Base-by-base conservation (phyloP, 1,140 invertebrate species). In the Araneus ventricosus region DNA sequence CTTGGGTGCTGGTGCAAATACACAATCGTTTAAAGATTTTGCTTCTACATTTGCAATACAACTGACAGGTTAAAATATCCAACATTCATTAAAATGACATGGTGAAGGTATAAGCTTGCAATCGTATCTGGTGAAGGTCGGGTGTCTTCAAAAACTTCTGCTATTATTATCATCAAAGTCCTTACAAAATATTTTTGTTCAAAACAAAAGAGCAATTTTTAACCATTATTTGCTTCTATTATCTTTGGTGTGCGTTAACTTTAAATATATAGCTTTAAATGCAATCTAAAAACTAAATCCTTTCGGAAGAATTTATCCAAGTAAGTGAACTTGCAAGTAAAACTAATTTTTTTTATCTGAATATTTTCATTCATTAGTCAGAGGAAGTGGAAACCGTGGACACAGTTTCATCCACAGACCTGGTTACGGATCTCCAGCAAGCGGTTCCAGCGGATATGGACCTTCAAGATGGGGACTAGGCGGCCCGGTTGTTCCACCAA, bases 371-470 rank as follows among this genome's bases (percentile, higher is more conserved):
- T 39, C 17, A 24, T 39, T 59, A 93, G 93, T 93, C 27, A 63
- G 93, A 86, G 93, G 93, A 24, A 92, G 27, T 63, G 93, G 92
- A 27, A 93, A 93, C 59, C 70, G 92, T 24, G 92, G 92, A 22
- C 92, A 93, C 87, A 93, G 92, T n/a, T 93, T 93, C 41, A 93
- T 93, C 37, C 92, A 93, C 27, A 90, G 93, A 87, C 93, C 93
- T n/a, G 93, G 93, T 24, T 93, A 90, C 45, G 88, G 93, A 57
- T 59, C 84, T 10, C 24, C 82, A 10, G 24, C 27, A 39, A 24
- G 8, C 2, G 88, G 87, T 34, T 30, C 87, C 5, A 57, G 45
- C 5, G 82, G 67, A n/a, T 90, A 86, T 37, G 93, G 93, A 30
- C 93, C 93, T 22, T 93, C 88, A 7, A 52, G 93, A 59, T 93